Base-by-base conservation (phyloP, 1,140 invertebrate genomes). In the Homalodisca vitripennis region DNA sequence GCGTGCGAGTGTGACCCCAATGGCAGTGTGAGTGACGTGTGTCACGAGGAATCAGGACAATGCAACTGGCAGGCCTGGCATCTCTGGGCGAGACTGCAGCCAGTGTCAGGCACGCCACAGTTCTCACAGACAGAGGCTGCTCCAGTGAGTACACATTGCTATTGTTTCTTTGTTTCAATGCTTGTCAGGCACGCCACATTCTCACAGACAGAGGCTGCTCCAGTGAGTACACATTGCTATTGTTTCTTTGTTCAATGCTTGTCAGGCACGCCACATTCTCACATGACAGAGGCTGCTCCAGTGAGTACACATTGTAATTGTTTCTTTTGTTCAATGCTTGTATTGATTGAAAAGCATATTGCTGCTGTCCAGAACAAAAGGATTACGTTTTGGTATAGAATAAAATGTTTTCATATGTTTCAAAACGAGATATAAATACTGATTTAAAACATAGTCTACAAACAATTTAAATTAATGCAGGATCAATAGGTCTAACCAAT, bases 51-150 rank as follows among this genome's bases (percentile, higher is more conserved):
- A 72, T 92, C 87, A 29, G 93, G 94, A 12, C 85, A 88, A 74
- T 97, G 94, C 76, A 85, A 85, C 63, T 98, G 95, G 95, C 79
- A 84, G 85, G 63, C 80, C 85, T 2, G 91, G 89, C 47, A 91
- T 96, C 0, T 87, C 86, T 0, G 95, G 94, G 1, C 81, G 87
- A 29, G 90, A 94, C 75, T 98, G 96, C 78, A 89, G 91, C 22
- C 81, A 86, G 69, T 98, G 95, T 76, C 79, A 84, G 20, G 81
- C 85, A 2, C 82, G 93, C 3, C 88, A 95, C 74, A 89, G n/a
- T 93, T 70, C 84, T 96, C 17, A 88, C 91, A 67, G 84, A 87
- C 63, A 82, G 84, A 62, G 80, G 84, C 51, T 97, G 94, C 80
- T 84, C 83, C 66, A 85, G 92, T 94, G 83, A 87, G 89, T 84